phyloP scores from a whole-genome alignment of 2,888 invertebrate species.

The Eutolmus rufibarbis region DNA sequence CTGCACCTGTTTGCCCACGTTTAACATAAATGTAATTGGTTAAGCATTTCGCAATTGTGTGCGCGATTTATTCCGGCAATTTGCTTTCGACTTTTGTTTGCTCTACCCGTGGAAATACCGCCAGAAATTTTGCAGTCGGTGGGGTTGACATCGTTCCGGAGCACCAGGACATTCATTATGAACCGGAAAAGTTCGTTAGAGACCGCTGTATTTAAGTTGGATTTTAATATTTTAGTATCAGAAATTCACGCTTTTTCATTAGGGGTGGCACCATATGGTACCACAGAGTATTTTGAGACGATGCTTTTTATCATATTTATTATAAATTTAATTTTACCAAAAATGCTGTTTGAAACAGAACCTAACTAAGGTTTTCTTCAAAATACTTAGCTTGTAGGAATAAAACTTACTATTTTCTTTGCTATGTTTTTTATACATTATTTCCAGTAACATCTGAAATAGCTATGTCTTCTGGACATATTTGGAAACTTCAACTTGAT shows the following conservation, averaged over 20 bases:
- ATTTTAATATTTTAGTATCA: background rate
- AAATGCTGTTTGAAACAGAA: too few relatives aligned
- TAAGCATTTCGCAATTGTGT: slow-evolving; percentile 32
- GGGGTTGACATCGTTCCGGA: background rate
- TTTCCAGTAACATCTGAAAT: too few relatives aligned
- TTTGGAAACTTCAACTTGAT: too few relatives aligned
- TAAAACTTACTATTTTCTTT: too few relatives aligned
- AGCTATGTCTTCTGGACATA: too few relatives aligned
- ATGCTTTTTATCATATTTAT: too few relatives aligned
- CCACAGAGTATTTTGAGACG: too few relatives aligned
- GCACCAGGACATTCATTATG: background rate
- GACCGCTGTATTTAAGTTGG: background rate
- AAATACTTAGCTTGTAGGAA: too few relatives aligned
- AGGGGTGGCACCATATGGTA: too few relatives aligned
- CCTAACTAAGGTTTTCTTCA: too few relatives aligned
- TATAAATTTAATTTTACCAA: too few relatives aligned
- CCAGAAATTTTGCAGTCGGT: background rate
- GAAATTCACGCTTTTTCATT: background rate
- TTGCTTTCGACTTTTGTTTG: slow-evolving; percentile 34
- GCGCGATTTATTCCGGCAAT: slow-evolving; percentile 28
- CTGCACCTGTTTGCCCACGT: slow-evolving; percentile 19
- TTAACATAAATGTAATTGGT: slow-evolving; percentile 36
- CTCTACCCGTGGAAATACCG: background rate
- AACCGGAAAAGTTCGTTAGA: background rate
- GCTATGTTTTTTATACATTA: too few relatives aligned